Evolutionary conservation across 2,888 invertebrate genomes (phyloP).

Genomic region (Rhyacophila evoluta): DNA sequence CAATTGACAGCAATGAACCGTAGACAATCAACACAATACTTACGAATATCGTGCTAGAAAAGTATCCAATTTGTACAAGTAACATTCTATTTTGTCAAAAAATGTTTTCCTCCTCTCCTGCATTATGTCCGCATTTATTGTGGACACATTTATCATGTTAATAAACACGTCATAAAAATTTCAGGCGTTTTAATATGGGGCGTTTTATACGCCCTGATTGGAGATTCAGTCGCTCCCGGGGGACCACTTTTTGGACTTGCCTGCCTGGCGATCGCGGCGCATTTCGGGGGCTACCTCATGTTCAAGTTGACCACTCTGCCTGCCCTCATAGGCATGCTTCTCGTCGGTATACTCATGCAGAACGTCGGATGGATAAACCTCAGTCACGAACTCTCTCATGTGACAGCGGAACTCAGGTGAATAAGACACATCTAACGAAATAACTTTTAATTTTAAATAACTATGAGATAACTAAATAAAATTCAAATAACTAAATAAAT

Average conservation of each 20-base stretch:
- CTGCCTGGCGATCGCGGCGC: constrained; percentile 79
- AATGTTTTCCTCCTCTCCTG: too few species aligned
- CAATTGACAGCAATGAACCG: too few species aligned
- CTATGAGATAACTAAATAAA: too few species aligned
- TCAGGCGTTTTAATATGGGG: constrained; percentile 80
- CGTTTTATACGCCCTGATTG: constrained; percentile 80
- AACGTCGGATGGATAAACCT: constrained; percentile 81
- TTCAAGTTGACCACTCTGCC: constrained; percentile 83
- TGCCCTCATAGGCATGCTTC: constrained; percentile 87
- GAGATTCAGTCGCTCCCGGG: constrained; percentile 84
- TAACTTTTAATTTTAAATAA: too few species aligned
- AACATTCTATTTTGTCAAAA: too few species aligned
- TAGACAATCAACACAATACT: too few species aligned
- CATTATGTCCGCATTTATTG: too few species aligned
- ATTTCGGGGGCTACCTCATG: constrained; percentile 87
- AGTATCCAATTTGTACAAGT: too few species aligned
- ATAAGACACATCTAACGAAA: too few species aligned
- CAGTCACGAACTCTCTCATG: constrained; percentile 74
- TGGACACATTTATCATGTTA: not conserved
- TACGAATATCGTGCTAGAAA: too few species aligned
- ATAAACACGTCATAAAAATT: constrained; percentile 7
- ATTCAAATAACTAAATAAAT: too few species aligned
- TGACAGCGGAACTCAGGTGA: constrained; percentile 80
- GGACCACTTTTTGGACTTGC: constrained; percentile 85
- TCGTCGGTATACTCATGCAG: constrained; percentile 80